Evolutionary conservation across 2,113 vertebrate species (phyloP), one percentile per base, ranked within the genome.

Genomic region (Rhadina sibilatrix): DNA sequence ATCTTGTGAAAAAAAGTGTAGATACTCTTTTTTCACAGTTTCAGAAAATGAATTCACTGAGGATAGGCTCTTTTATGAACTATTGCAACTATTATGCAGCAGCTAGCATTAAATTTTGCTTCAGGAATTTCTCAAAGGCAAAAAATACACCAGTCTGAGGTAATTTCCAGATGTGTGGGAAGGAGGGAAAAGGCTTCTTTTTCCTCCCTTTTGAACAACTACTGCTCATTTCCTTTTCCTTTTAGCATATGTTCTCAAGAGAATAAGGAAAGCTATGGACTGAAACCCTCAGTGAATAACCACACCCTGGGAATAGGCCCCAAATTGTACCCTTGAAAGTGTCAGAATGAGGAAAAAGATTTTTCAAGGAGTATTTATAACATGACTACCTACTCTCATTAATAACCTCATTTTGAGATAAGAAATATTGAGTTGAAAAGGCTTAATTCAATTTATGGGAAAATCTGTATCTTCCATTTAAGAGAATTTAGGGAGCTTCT

Each of bases 221-320:
- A 66, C 44, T 86, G 38, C 28, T 82, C n/a, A 71, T 84, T 91
- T 92, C 76, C 89, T 89, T 96, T 94, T 89, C 46, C 70, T 78
- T 94, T 78, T 28, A 44, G 72, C 7, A 7, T 25, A 38, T 8
- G 7, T 66, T 93, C 86, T 90, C 72, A 75, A 49, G 31, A 74
- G 15, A 83, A 87, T 12, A 83, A 50, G 33, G 76, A 52, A 65
- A 31, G 27, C 28, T 49, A 3, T 11, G 15, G 19, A 77, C 18
- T 17, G 12, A 76, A 79, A 42, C 6, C 10, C 6, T 8, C 46
- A 25, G 16, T 46, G 61, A 91, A 77, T 15, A 40, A 28, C 31
- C 83, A 77, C 31, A 27, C 10, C 8, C 47, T 59, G 42, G 37
- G 40, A 93, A 70, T 2, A 52, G 15, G 31, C 19, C 13, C 12